Conservation (phyloP, 2,888 invertebrate genomes). For the Thyatira batis region DNA sequence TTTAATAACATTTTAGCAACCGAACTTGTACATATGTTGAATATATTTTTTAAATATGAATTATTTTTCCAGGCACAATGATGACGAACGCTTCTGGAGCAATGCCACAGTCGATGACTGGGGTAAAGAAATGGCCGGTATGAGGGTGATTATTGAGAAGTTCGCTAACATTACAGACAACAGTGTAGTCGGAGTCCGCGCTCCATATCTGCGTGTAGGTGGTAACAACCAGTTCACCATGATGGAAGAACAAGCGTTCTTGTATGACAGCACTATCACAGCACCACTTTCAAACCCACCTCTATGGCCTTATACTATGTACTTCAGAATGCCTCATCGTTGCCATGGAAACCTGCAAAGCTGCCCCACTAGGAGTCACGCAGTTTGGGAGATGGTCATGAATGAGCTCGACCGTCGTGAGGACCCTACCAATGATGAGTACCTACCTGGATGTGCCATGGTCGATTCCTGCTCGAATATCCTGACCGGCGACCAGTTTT, state of each 20-base stretch:
- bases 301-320: conserved; percentile 99
- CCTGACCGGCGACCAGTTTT: conserved; percentile 95
- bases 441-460: conserved; percentile 95
- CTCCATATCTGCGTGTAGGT: conserved; percentile 94
- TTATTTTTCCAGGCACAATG: conserved; percentile 86
- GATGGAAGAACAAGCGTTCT: conserved; percentile 98
- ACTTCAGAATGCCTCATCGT: conserved; percentile 97
- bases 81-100: conserved; percentile 96
- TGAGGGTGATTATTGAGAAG: conserved; percentile 94
- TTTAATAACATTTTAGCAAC: neutral
- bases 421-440: conserved; percentile 94
- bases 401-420: conserved; percentile 96
- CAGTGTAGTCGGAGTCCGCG: conserved; percentile 94
- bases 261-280: conserved; percentile 97
- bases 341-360: conserved; percentile 96
- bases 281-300: conserved; percentile 95
- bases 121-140: conserved; percentile 97
- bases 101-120: conserved; percentile 95
- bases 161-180: conserved; percentile 95
- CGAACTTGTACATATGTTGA: neutral
- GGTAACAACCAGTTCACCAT: conserved; percentile 98
- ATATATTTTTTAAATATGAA: conserved; percentile 3
- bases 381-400: conserved; percentile 98
- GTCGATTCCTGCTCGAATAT: conserved; percentile 97
- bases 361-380: conserved; percentile 95